Conservation (phyloP, 1,140 invertebrate genomes). For the Pantala flavescens region DNA sequence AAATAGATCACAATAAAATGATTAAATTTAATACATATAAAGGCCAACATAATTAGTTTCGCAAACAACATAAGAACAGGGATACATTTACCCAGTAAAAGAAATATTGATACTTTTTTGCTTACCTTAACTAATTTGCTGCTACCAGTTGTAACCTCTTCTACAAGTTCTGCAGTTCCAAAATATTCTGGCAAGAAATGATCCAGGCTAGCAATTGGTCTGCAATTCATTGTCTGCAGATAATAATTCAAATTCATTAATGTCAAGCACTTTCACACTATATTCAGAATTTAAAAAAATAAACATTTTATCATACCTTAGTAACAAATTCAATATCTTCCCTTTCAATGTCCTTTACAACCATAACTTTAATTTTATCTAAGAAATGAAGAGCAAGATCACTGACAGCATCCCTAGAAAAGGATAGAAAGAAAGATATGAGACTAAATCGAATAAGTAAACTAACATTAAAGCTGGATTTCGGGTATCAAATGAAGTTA, state of each 20-base stretch:
- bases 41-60: too few species aligned
- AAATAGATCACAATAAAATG: too few species aligned
- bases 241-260: constrained; percentile 11
- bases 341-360: constrained; percentile 94
- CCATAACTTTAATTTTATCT: constrained; percentile 99
- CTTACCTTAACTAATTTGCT: constrained; percentile 89
- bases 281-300: neutral
- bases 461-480: too few species aligned
- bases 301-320: constrained; percentile 45
- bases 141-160: constrained; percentile 82
- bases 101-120: too few species aligned
- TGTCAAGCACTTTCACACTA: neutral
- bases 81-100: too few species aligned
- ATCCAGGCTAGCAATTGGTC: constrained; percentile 96
- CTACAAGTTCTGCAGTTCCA: constrained; percentile 84
- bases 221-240: constrained; percentile 69
- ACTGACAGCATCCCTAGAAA: constrained; percentile 77
- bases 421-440: constrained; percentile 18
- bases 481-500: too few species aligned
- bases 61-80: too few species aligned
- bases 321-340: constrained; percentile 97
- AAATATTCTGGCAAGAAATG: constrained; percentile 91
- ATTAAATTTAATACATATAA: too few species aligned
- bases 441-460: too few species aligned
- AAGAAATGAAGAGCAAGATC: constrained; percentile 96